Percentiles rank a stretch among this genome's conserved stretches.
Evolutionary conservation across 2,888 invertebrate genomes (phyloP).

Genomic region (Branchipolynoe longqiensis): DNA sequence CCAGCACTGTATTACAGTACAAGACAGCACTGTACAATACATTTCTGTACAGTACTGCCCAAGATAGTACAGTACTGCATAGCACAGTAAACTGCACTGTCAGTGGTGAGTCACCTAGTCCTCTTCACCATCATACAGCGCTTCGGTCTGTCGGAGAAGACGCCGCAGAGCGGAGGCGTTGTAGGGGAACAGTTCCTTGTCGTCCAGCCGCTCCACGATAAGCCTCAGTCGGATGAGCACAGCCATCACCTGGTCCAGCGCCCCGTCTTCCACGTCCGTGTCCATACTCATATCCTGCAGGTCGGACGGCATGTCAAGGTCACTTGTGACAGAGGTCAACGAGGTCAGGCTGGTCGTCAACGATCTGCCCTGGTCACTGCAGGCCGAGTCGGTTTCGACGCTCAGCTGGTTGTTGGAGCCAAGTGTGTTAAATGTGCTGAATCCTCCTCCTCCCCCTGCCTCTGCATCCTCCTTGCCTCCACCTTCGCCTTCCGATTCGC

Average conservation of each 20-base stretch:
- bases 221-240: conserved; percentile 55
- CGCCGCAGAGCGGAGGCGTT: conserved; percentile 48
- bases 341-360: conserved; percentile 30
- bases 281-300: conserved; percentile 38
- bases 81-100: too few relatives aligned
- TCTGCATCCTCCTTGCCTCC: background rate
- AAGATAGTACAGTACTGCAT: too few relatives aligned
- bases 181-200: conserved; percentile 58
- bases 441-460: background rate
- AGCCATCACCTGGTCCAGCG: conserved; percentile 28
- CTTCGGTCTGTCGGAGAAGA: conserved; percentile 52
- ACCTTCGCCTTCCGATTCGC: conserved; percentile 13
- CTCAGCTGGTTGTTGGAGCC: conserved; percentile 18
- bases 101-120: background rate
- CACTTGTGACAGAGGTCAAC: conserved; percentile 48
- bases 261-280: conserved; percentile 29
- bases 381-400: background rate
- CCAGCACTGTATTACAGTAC: too few relatives aligned
- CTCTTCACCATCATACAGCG: conserved; percentile 42
- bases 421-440: background rate
- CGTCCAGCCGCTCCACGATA: conserved; percentile 49
- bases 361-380: conserved; percentile 9
- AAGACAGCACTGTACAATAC: too few relatives aligned
- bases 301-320: conserved; percentile 51
- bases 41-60: too few relatives aligned